Base-by-base conservation (phyloP, 1,140 invertebrate species). In the Pseudoatta argentina region DNA sequence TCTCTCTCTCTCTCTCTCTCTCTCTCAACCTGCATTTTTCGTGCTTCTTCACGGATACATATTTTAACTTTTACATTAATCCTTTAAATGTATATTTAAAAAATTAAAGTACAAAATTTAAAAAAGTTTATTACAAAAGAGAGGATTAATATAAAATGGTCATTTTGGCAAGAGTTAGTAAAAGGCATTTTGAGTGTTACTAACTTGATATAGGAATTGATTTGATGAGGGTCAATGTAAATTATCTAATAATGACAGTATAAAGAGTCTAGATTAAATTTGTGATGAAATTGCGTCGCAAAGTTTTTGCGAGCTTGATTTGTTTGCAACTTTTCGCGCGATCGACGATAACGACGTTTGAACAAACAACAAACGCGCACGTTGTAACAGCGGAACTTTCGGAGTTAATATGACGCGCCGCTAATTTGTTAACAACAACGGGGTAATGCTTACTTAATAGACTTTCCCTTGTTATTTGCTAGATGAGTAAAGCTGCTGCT, bases 361-460 rank as follows among this genome's bases (percentile, higher is more conserved):
- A 75, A 75, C 79, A 61, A 83, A 83, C 69, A 73, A 73, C 69
- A 83, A 83, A 83, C 59, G 39, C 79, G 55, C 69, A 4, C 18
- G 53, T 67, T 72, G 67, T 39, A 59, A 39, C 21, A 69, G 53
- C 57, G 69, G 71, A 83, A 83, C 79, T 83, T 83, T 73, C 55
- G 69, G 69, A 75, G 57, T 73, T 83, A 83, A 83, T 83, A 83
- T 83, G 79, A 83, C 69, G 79, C 79, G 79, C 79, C 79, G 79
- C 69, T 83, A 83, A 83, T 83, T 83, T 83, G 79, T 83, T 83
- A 83, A 75, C 79, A 83, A 83, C 79, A 83, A 83, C 79, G 39
- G 79, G 39, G 39, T 75, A 73, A 83, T 75, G 55, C 69, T 57
- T 83, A 83, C 69, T 57, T 83, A 83, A 83, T 83, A 75, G 69